Evolutionary conservation across 2,888 invertebrate species (phyloP).

Genomic region (Tanypteryx hageni): DNA sequence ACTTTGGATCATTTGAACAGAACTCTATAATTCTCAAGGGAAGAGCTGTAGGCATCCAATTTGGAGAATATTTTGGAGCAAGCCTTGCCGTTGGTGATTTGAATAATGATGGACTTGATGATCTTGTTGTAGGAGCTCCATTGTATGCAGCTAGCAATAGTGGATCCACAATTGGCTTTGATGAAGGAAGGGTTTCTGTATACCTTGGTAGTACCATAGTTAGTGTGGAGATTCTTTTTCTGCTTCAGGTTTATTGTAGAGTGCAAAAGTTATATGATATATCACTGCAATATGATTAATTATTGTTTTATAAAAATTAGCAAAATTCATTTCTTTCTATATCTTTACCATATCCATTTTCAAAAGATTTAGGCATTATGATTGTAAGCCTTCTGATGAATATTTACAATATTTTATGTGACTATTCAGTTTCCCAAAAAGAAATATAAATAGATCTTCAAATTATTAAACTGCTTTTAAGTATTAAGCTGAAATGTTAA

Average conservation of each 20-base stretch:
- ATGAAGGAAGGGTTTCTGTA: conserved; percentile 70
- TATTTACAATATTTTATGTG: too few species aligned
- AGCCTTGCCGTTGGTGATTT: conserved; percentile 81
- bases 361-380: too few species aligned
- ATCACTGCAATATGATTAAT: too few species aligned
- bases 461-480: too few species aligned
- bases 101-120: conserved; percentile 80
- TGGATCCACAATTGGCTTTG: conserved; percentile 70
- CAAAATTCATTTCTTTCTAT: background rate
- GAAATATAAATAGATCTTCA: too few species aligned
- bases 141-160: conserved; percentile 69
- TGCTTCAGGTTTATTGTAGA: background rate
- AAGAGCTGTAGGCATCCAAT: conserved; percentile 75
- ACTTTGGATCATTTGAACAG: conserved; percentile 72
- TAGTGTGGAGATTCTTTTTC: too few species aligned
- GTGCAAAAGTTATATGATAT: too few species aligned
- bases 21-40: conserved; percentile 60
- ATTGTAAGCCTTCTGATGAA: too few species aligned
- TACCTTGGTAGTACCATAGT: background rate
- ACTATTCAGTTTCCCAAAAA: too few species aligned
- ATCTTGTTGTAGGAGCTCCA: conserved; percentile 83
- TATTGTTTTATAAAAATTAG: background rate
- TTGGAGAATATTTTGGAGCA: conserved; percentile 83
- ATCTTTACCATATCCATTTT: background rate
- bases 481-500: too few species aligned